Base-by-base conservation (phyloP, 2,888 invertebrate species). In the Hedychridium roseum region DNA sequence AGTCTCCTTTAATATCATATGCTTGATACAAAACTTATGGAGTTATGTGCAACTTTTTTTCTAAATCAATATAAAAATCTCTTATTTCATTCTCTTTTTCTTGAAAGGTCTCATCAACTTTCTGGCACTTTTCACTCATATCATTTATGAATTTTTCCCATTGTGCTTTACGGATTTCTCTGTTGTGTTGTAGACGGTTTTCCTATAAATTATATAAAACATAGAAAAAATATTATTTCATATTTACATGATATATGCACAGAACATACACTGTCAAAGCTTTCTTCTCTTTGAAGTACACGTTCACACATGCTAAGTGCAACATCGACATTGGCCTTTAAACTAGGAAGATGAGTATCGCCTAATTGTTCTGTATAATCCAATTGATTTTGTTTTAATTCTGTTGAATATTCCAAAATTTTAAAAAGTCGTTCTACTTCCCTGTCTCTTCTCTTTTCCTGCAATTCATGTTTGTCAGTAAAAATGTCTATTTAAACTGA, bases 351-450 rank as follows among this genome's bases (percentile, higher is more conserved):
- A 60, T 85, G 84, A 46, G 81, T 80, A 70, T 86, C 84, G 28
- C 85, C 84, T 48, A 84, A 79, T 54, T 85, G 83, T 51, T 84
- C 83, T n/a, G 88, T 84, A 61, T 85, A 85, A 26, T 88, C 87
- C 3, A 90, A 81, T 72, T 91, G 86, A 45, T 85, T 87, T 68
- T 91, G 89, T 71, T 87, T 89, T 15, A 93, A 83, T 59, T 92
- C 91, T 1, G 89, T 89, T 7, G 90, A 82, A 64, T 86, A 86
- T 77, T 92, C 91, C 27, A 92, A 82, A 41, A 90, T 85, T 59
- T 86, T 84, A 78, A 93, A 91, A 45, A 94, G 81, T 61, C 86
- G 84, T 70, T 90, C 90, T 2, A 92, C 88, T 80, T 94, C 94
- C 60, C 86, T 82, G 64, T 94, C 92, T 38, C 86, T 85, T 50